Evolutionary conservation across 2,888 invertebrate genomes (phyloP).

Genomic region (Xanthia icteritia): DNA sequence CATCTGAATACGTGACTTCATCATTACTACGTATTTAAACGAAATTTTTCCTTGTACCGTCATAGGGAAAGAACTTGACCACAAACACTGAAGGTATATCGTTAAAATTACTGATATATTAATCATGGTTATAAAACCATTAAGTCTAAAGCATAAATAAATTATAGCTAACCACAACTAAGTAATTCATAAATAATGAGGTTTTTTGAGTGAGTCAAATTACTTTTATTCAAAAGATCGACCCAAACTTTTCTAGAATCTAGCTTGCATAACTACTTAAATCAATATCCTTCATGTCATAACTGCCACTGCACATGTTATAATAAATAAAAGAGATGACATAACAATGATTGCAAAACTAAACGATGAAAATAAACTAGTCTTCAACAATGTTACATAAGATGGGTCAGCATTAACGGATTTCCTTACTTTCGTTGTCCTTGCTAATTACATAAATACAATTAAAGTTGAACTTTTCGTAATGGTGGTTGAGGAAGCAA

Average conservation of each 20-base stretch:
- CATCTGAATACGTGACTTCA: slow-evolving; percentile 47
- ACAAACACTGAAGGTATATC: slow-evolving; percentile 1
- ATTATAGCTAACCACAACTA: not conserved
- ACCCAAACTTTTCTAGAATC: slow-evolving; percentile 14
- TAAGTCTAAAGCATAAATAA: not conserved
- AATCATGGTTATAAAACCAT: slow-evolving; percentile 10
- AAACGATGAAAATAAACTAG: slow-evolving; percentile 64
- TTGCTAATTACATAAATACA: slow-evolving; percentile 61
- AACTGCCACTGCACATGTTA: slow-evolving; percentile 42
- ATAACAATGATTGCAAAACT: slow-evolving; percentile 70
- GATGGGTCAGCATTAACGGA: slow-evolving; percentile 76
- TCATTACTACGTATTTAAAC: slow-evolving; percentile 30
- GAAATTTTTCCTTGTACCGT: slow-evolving; percentile 39
- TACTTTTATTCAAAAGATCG: not conserved
- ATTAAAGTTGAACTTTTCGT: slow-evolving; percentile 53
- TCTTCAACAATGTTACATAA: slow-evolving; percentile 71
- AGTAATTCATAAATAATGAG: not conserved
- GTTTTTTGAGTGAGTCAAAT: not conserved
- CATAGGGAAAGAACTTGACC: slow-evolving; percentile 28
- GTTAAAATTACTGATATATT: slow-evolving; percentile 6
- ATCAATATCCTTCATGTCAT: slow-evolving; percentile 13
- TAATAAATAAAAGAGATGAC: slow-evolving; percentile 58
- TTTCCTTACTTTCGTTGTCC: slow-evolving; percentile 77
- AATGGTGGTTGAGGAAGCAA: slow-evolving; percentile 44
- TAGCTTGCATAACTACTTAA: slow-evolving; percentile 28